Conservation (phyloP, 2,888 invertebrate genomes). For the Apamea monoglypha region DNA sequence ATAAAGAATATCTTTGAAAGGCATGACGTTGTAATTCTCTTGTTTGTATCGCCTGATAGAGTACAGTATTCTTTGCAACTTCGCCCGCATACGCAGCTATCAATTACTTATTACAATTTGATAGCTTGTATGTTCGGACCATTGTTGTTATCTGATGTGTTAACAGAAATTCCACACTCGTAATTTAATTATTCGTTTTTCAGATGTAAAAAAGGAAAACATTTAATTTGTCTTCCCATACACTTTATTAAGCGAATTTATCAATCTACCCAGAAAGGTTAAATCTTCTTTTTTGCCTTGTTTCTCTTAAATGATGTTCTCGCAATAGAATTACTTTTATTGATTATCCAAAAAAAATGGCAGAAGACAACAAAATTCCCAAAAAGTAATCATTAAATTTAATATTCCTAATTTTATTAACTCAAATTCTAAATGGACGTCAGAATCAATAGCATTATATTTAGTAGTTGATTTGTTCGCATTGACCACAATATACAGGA, state of each 20-base stretch:
- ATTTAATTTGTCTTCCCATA: background rate
- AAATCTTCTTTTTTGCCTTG: too few species aligned
- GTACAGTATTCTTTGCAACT: background rate
- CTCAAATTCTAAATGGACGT: background rate
- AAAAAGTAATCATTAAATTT: background rate
- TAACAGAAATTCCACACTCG: background rate
- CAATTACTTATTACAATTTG: slow-evolving; percentile 8
- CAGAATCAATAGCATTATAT: background rate
- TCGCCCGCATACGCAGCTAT: background rate
- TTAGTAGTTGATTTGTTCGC: background rate
- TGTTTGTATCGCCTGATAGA: background rate
- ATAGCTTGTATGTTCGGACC: background rate
- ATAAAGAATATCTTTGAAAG: background rate
- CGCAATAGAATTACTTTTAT: background rate
- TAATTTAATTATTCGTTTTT: background rate
- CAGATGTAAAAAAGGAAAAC: background rate
- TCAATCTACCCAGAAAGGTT: background rate
- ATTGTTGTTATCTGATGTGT: slow-evolving; percentile 5
- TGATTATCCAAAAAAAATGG: background rate
- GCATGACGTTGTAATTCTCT: background rate
- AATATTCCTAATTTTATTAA: background rate
- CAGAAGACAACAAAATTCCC: background rate
- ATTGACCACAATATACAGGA: slow-evolving; percentile 1
- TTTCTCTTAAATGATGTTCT: background rate
- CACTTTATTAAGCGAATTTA: background rate